A percentile compares a stretch with the other conserved stretches of the same genome.
These are phyloP conservation scores for Patella pellucida DNA, from an alignment of 2,888 invertebrate genomes.

Conservation along the genomic window DNA sequence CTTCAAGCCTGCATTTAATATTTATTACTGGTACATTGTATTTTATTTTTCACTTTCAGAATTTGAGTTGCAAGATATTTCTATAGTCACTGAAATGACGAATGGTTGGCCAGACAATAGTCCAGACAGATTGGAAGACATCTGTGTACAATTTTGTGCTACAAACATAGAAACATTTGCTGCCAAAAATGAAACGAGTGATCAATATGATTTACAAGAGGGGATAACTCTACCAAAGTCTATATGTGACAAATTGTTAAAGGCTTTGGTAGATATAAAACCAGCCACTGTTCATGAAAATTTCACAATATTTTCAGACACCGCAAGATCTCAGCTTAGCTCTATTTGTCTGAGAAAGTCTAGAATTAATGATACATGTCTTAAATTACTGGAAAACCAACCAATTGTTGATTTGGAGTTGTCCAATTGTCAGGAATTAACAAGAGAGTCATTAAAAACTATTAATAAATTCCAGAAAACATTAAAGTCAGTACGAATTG, in stretches of 20 bases:
- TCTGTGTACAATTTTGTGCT: slow-evolving; percentile 36
- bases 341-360: slow-evolving; percentile 46
- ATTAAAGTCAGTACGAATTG: slow-evolving; percentile 80
- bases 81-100: slow-evolving; percentile 8
- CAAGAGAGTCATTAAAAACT: slow-evolving; percentile 75
- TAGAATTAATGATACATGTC: slow-evolving; percentile 79
- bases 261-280: slow-evolving; percentile 21
- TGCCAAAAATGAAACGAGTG: slow-evolving; percentile 5
- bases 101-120: slow-evolving; percentile 39
- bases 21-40: too few relatives aligned
- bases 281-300: slow-evolving; percentile 19
- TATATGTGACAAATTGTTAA: slow-evolving; percentile 40
- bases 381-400: slow-evolving; percentile 81
- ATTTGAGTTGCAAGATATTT: too few relatives aligned
- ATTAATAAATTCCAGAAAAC: slow-evolving; percentile 81
- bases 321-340: slow-evolving; percentile 38
- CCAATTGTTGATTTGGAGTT: slow-evolving; percentile 82
- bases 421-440: slow-evolving; percentile 78
- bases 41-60: too few relatives aligned
- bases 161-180: slow-evolving; percentile 32
- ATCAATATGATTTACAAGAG: slow-evolving; percentile 31
- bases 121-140: slow-evolving; percentile 40
- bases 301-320: slow-evolving; percentile 40
- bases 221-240: slow-evolving; percentile 37
- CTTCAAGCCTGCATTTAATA: too few relatives aligned